Evolutionary conservation across 2,797 vertebrate species (phyloP), one percentile per base, ranked within the genome.

Genomic region (Enteromius afrohamiltoni): DNA sequence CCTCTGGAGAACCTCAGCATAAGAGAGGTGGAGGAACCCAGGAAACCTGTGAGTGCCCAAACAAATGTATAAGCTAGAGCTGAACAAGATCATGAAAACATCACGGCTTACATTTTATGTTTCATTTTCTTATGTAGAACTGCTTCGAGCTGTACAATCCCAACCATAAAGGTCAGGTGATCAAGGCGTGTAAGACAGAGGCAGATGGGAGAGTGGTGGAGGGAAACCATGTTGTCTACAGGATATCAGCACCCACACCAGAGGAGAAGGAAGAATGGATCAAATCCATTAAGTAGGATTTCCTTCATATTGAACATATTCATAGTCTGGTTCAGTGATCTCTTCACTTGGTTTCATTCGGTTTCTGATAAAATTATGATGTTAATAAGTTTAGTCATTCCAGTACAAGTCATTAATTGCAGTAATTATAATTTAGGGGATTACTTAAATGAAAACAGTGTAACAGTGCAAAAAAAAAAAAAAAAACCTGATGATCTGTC

Each of bases 181-280:
- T 99, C 89, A 99, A 99, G 92, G 98, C 98, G 0, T 99, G 98
- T 86, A 99, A 99, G 92, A 99, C 98, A 0, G 98, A 99, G 94
- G 97, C 98, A 0, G 98, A 99, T 2, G 98, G 98, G 0, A 93
- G 97, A 0, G 98, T 99, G 86, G 97, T 99, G 0, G 98, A 99
- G 92, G 98, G 98, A 55, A 99, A 99, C 92, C 98, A 99, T 0
- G 97, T 98, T 14, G 98, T 99, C 70, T 98, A 99, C 86, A 95
- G 97, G 88, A 99, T 99, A 96, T 99, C 97, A 0, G 98, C 97
- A 0, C 98, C 97, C 0, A 98, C 97, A 45, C 96, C 96, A 0
- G 98, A 99, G 87, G 98, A 99, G 90, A 98, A 98, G 88, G 98
- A 98, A 31, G 98, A 99, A 89, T 99, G 98, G 98, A 99, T 98